Base-by-base conservation (phyloP, 2,888 invertebrate species). In the Dexiosoma caninum region DNA sequence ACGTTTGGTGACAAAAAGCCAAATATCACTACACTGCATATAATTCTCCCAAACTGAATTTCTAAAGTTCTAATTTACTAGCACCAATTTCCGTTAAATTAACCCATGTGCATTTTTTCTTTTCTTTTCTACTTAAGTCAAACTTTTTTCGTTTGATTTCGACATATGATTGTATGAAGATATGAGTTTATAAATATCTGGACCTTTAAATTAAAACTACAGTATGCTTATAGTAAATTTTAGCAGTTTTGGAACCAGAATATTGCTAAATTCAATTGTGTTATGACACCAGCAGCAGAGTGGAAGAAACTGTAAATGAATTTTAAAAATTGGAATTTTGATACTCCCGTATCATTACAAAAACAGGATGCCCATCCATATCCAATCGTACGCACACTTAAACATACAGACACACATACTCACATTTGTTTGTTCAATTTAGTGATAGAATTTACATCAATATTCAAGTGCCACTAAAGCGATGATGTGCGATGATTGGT, bases 401-500 rank as follows among this genome's bases (percentile, higher is more conserved):
- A 19, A 55, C 7, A 32, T 37, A 40, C 30, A 42, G 12, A 66
- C 16, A 35, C n/a, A 14, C 16, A 10, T 10, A 16, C 7, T 10
- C 12, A 53, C 7, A 14, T 27, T 19, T 0, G 19, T 21, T n/a
- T 37, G 30, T 32, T 30, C 6, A 40, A 35, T 21, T 21, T 69
- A 62, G 53, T 74, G 69, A 78, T 59, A 32, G 55, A 74, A 81
- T 77, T 81, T 72, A 59, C 77, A 81, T 81, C 64, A 62, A 77
- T 69, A 81, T 77, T 81, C 81, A 64, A 77, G 81, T 81, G 51
- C 69, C 30, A 14, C 23, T 64, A 44, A 69, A 67, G 72, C 53
- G 59, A 30, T 72, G 64, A 81, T 77, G 77, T 81, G 81, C 74
- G 77, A 81, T 77, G 77, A 81, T 74, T 77, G 77, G 51, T 53